Evolutionary conservation across 2,888 invertebrate genomes (phyloP), one percentile per base, ranked within the genome.

Genomic region (Nesidiocoris tenuis): DNA sequence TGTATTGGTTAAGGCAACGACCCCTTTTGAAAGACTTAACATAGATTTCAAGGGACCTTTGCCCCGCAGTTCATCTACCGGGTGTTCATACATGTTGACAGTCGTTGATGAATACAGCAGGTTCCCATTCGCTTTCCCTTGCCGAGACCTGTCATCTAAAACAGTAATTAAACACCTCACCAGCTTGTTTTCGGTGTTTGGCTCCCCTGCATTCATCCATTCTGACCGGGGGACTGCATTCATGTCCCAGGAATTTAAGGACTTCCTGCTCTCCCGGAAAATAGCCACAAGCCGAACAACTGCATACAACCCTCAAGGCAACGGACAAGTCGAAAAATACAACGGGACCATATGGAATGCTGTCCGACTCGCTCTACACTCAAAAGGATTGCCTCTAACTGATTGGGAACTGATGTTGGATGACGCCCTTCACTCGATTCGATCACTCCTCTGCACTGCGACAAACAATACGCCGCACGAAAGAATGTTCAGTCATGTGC

Each of bases 11-110:
- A 79, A 78, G 55, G 77, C 79, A 1, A 80, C 77, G 0, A 55
- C 66, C 21, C 78, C 79, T 1, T 80, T 79, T 22, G 79, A 80
- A 78, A 21, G 79, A 39, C 19, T 80, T 1, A 78, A 68, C 23
- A 3, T 68, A 2, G 68, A 68, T 68, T 55, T 68, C 19, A 57
- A 68, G 19, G 68, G 68, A 17, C 79, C 78, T 18, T 56, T 77
- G 3, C 74, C 74, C 5, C 25, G 59, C 9, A 66, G 19, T 17
- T 63, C 59, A 1, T n/a, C n/a, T n/a, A n/a, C n/a, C n/a, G 65
- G 23, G 22, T 61, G 77, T 54, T 19, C 9, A 1, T 76, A 79
- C 57, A 1, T 78, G 7, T 64, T 79, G 23, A 77, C 76, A 0
- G 17, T 79, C 21, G 68, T 78, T 9, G 77, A 79, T 19, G 61